A percentile compares a stretch with the other conserved stretches of the same genome.
These are phyloP conservation scores for Petroica traversi DNA, from an alignment of 2,113 vertebrate species.

Conservation along the genomic window DNA sequence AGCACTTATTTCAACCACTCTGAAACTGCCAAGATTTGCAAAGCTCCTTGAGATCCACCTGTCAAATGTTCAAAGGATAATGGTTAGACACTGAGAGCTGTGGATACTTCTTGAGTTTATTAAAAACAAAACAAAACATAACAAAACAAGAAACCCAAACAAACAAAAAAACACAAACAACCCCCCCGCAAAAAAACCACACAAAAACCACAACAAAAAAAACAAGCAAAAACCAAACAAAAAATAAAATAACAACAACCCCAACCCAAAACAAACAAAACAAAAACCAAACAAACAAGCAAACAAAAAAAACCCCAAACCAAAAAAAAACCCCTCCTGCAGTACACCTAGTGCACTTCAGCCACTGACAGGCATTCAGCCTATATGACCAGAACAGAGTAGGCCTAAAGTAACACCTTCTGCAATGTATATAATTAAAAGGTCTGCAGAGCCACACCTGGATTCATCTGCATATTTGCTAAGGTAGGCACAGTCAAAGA, in stretches of 20 bases:
- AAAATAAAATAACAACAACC: too few species aligned
- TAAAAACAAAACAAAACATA: not conserved
- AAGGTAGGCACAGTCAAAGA: not conserved
- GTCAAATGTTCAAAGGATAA: not conserved
- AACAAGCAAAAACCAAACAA: too few species aligned
- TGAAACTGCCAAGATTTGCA: not conserved
- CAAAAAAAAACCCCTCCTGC: not conserved
- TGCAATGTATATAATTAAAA: not conserved
- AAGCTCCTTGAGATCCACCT: not conserved
- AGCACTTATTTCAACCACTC: not conserved
- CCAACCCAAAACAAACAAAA: too few species aligned
- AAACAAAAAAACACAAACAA: not conserved
- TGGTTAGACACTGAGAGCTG: not conserved
- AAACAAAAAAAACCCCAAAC: not conserved
- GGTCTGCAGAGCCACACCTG: not conserved
- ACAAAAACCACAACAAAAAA: too few species aligned
- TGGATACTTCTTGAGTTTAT: not conserved
- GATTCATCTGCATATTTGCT: not conserved
- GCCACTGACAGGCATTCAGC: not conserved
- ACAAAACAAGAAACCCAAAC: not conserved
- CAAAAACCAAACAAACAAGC: not conserved
- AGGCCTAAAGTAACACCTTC: not conserved
- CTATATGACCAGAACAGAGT: not conserved
- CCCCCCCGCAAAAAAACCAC: too few species aligned
- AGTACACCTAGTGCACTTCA: not conserved